phyloP scores from a whole-genome alignment of 1,140 invertebrate genomes.

The Ceratosolen solmsi region DNA sequence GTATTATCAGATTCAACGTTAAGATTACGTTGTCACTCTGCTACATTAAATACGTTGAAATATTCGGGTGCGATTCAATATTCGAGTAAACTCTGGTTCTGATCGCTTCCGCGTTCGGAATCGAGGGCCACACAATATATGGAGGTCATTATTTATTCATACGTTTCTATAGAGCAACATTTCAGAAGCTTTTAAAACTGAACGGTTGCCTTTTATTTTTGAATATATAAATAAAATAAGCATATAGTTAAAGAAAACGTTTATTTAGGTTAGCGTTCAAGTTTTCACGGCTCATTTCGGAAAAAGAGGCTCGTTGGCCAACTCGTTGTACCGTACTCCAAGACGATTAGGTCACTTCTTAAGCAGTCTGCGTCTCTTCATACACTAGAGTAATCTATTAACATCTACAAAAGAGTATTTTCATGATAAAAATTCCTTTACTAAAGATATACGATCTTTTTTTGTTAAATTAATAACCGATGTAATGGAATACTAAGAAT shows the following conservation, averaged over 20 bases:
- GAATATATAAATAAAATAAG: neutral
- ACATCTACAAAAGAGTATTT: neutral
- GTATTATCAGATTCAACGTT: too few species aligned
- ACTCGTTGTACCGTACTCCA: neutral
- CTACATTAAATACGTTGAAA: neutral
- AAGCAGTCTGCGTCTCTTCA: neutral
- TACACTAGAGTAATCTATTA: neutral
- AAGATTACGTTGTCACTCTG: too few species aligned
- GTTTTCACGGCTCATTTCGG: neutral
- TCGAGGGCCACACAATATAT: neutral
- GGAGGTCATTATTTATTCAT: constrained; percentile 4
- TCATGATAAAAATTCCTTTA: neutral
- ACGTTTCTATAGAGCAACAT: neutral
- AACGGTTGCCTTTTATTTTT: neutral
- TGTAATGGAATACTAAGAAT: constrained; percentile 6
- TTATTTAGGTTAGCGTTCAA: constrained; percentile 11
- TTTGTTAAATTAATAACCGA: constrained; percentile 21
- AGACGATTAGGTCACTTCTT: neutral
- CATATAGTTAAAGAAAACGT: neutral
- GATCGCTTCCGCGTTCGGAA: neutral
- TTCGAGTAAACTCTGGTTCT: neutral
- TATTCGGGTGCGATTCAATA: neutral
- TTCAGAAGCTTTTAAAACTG: neutral
- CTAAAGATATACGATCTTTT: neutral
- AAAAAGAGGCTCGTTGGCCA: neutral